A percentile compares a stretch with the other conserved stretches of the same genome.
These are phyloP conservation scores for Melanotaenia pygmaea DNA, from an alignment of 2,797 vertebrate species.

Conservation along the genomic window DNA sequence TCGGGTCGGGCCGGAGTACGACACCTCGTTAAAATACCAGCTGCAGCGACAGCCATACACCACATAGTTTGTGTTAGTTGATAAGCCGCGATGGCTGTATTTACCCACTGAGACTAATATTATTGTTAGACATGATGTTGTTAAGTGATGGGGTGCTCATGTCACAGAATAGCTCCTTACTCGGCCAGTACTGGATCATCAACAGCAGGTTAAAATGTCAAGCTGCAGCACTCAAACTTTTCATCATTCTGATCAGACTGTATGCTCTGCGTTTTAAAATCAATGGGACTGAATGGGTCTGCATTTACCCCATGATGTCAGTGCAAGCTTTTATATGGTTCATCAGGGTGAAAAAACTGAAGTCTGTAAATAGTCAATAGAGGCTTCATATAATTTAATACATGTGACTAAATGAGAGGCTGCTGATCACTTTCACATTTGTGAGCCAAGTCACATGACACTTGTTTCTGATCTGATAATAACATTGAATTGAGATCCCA, in stretches of 20 bases:
- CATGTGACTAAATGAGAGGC: too few species aligned
- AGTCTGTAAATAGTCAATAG: too few species aligned
- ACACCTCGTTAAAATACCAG: constrained; percentile 98
- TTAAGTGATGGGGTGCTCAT: constrained; percentile 82
- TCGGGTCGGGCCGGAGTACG: constrained; percentile 79
- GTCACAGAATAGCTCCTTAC: constrained; percentile 56
- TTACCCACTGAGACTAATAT: constrained; percentile 88
- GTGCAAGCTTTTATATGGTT: not conserved
- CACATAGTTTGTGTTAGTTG: constrained; percentile 92
- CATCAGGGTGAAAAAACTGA: not conserved
- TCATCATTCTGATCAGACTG: not conserved
- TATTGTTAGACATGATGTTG: constrained; percentile 86
- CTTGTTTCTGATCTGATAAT: too few species aligned
- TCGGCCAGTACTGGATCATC: not conserved
- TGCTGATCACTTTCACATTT: too few species aligned
- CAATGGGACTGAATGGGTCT: not conserved
- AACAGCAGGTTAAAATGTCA: not conserved
- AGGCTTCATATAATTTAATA: too few species aligned
- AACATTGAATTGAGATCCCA: too few species aligned
- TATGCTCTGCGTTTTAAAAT: not conserved
- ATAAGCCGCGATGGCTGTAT: constrained; percentile 88
- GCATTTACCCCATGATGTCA: not conserved
- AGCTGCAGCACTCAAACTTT: not conserved
- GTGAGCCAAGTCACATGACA: too few species aligned
- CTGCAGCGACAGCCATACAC: constrained; percentile 86